Percentiles rank a stretch among this genome's conserved stretches.
Conservation (phyloP, 2,888 invertebrate genomes). For the Brachylomia viminalis region DNA sequence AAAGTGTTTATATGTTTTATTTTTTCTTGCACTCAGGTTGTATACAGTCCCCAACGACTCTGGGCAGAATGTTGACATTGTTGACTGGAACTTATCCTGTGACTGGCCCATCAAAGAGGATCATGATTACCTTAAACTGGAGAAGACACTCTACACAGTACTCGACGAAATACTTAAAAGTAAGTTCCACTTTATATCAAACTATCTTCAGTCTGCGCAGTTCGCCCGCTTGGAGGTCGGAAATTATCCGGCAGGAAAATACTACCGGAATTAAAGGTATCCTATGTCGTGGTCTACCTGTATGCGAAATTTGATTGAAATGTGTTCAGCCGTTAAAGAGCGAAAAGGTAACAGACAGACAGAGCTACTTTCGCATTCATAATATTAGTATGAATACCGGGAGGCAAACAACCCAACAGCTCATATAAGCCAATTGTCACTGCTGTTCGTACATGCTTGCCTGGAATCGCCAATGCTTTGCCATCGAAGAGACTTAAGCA, state of each 20-base stretch:
- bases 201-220: not conserved
- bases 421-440: not conserved
- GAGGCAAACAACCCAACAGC: not conserved
- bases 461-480: not conserved
- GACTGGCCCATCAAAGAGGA: slow-evolving; percentile 85
- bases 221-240: no score
- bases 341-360: not conserved
- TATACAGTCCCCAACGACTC: slow-evolving; percentile 79
- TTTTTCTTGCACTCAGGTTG: slow-evolving; percentile 75
- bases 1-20: not conserved
- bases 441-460: not conserved
- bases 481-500: not conserved
- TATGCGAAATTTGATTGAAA: not conserved
- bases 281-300: not conserved
- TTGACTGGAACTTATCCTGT: slow-evolving; percentile 85
- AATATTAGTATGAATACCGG: not conserved
- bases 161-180: slow-evolving; percentile 84
- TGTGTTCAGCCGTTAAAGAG: not conserved
- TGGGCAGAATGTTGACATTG: slow-evolving; percentile 82
- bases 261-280: not conserved
- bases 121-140: slow-evolving; percentile 79
- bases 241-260: not conserved
- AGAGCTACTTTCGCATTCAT: not conserved
- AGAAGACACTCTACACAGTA: slow-evolving; percentile 77
- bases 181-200: slow-evolving; percentile 72